phyloP scores from a whole-genome alignment of 2,888 invertebrate species.

The Gastrophysa polygoni region DNA sequence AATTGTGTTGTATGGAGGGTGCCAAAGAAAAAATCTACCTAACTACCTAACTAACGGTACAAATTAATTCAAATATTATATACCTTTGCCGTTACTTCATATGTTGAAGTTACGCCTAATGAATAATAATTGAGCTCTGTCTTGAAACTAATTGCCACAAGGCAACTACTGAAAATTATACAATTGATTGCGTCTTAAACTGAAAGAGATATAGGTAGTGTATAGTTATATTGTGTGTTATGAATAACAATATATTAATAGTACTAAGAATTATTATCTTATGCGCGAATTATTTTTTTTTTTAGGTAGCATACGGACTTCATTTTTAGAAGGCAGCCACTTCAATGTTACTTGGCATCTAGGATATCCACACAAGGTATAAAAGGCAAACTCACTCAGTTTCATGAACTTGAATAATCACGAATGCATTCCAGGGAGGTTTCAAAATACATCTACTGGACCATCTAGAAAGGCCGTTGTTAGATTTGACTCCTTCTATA shows the following conservation, averaged over 20 bases:
- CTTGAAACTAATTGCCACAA: not conserved
- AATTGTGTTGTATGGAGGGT: too few species aligned
- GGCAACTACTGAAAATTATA: too few species aligned
- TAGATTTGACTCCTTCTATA: constrained; percentile 83
- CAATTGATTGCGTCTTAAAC: too few species aligned
- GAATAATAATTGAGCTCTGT: not conserved
- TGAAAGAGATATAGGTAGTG: too few species aligned
- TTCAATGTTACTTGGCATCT: constrained; percentile 94
- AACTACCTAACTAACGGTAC: too few species aligned
- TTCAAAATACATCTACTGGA: constrained; percentile 88
- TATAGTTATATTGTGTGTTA: too few species aligned
- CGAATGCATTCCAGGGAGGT: constrained; percentile 73
- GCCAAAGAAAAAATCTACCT: too few species aligned
- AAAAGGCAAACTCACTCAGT: constrained; percentile 43
- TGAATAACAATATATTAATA: not conserved
- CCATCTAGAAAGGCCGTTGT: constrained; percentile 78
- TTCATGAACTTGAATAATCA: not conserved
- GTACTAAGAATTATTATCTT: too few species aligned
- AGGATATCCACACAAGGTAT: constrained; percentile 89
- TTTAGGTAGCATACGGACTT: constrained; percentile 78
- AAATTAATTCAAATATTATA: too few species aligned
- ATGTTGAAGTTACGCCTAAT: not conserved
- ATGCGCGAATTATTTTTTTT: too few species aligned
- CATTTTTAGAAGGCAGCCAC: constrained; percentile 79
- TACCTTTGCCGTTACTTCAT: too few species aligned